Evolutionary conservation across 2,888 invertebrate species (phyloP), one percentile per base, ranked within the genome.

Genomic region (Sarcophaga rosellei): DNA sequence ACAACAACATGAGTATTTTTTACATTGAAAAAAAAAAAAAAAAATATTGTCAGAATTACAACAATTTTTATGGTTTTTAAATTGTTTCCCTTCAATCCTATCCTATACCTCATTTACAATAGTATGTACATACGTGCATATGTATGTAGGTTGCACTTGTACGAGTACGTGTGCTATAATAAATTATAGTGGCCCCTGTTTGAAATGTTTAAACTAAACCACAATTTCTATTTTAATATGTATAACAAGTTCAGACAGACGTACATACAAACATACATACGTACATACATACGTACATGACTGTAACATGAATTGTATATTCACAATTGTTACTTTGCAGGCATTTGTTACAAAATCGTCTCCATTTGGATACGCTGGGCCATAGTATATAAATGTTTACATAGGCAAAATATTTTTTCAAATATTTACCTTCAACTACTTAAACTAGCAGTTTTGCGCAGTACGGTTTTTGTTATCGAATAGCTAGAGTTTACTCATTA

Each of bases 171-270:
- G 12, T 63, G 25, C 11, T 23, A 15, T 5, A 25, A 15, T 23
- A 25, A 3, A 63, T 25, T 63, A 63, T 35, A 63, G 25, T 63
- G 17, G 25, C 63, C 63, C 25, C 25, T 25, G 23, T 63, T 12
- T 25, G 21, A 63, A 63, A 63, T 63, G 63, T 25, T 17, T 63
- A 63, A 63, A 63, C 23, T 63, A 47, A 35, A 69, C 57, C 57
- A 57, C 25, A 70, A 59, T 70, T 70, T 57, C 57, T 57, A 70
- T 57, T 57, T 21, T 23, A 70, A 57, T 70, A 70, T 70, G 17
- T 15, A 63, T 63, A 35, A 25, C 45, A 44, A 21, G 53, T 53
- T 47, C 45, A 69, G 11, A 17, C 17, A 35, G 35, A 35, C 35
- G 35, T 35, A 35, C 35, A 15, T n/a, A 69, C 17, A 35, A 10